Base-by-base conservation (phyloP, 1,140 invertebrate species). In the Pseudomyrmex flavicornis region DNA sequence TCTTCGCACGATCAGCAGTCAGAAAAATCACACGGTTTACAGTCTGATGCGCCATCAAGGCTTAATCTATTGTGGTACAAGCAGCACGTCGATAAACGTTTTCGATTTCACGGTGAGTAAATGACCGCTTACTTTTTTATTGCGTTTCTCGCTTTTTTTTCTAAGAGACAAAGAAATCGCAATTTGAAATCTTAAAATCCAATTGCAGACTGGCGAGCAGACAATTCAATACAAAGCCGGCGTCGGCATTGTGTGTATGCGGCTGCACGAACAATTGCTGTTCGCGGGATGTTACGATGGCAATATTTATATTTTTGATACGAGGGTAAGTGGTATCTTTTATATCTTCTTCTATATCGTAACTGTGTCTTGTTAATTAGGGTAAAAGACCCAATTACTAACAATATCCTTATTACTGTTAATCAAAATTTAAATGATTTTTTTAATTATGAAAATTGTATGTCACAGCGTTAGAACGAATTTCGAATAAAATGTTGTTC, bases 211-310 rank as follows among this genome's bases (percentile, higher is more conserved):
- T 73, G 96, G 96, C 1, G 91, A 92, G 56, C 94, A 96, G 89
- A 92, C 95, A 48, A 92, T 92, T 12, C 94, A 95, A 44, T 95
- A 96, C 62, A 93, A 93, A 74, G 96, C 96, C 48, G 96, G 96
- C 50, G 96, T 95, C 87, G 96, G 96, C 12, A 95, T 96, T 22
- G 96, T 96, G n/a, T 96, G 96, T 65, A 95, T 97, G 93, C 95
- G 95, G 17, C 92, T 95, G 35, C 95, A 94, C 48, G 95, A 95
- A 22, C 90, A 93, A 65, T 94, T 96, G 50, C 86, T 97, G 59
- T 95, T 97, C 90, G 95, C 95, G 62, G 96, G 96, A 52, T 97
- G 96, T 93, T 97, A 97, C 88, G 96, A 97, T 91, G 96, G 96
- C 58, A 96, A 95, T 91, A 96, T 97, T 89, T 97, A 97, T 91